Evolutionary conservation across 53 echinoderm and acorn worm species (phyloP), one percentile per base, ranked within the genome.

Genomic region (Apostichopus leukothele): DNA sequence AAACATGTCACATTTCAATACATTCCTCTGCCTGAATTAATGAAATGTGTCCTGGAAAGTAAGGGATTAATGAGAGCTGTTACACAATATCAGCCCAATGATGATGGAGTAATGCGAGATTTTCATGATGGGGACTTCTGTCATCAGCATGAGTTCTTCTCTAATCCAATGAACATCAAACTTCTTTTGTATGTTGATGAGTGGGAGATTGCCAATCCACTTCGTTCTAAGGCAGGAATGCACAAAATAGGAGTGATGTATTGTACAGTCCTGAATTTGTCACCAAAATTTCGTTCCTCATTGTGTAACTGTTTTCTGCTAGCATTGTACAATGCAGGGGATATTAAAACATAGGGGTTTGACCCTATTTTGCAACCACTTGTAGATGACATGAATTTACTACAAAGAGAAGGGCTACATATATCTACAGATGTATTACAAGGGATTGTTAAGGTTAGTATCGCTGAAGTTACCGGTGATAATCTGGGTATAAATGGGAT

Each of bases 401-500:
- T 92, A 1, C 5, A 74, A 55, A 55, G 55, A 55, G 55, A 55
- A 55, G 83, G 83, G 7, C 21, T 81, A 16, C 26, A 57, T 53
- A 81, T 81, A 18, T 9, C 14, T 18, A 54, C 83, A 81, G 53
- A 12, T 54, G 14, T 54, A 22, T 25, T 23, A 5, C 0, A 25
- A 79, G 91, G 83, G 5, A 91, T 19, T 83, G 60, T 91, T 10
- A 74, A 71, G 52, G 81, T 60, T 73, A 79, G 57, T 4, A 80
- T 83, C 18, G 91, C 75, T n/a, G 81, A 91, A 12, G 51, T 88
- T 68, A 80, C 78, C 21, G 91, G 91, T 23, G 91, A 91, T 79
- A 23, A 23, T 23, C 23, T 23, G 23, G 23, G 23, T 23, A 23
- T 23, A 23, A 23, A 23, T 23, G 23, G 23, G 23, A 23, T 23